Base-by-base conservation (phyloP, 2,888 invertebrate genomes). In the Temnothorax ravouxi region DNA sequence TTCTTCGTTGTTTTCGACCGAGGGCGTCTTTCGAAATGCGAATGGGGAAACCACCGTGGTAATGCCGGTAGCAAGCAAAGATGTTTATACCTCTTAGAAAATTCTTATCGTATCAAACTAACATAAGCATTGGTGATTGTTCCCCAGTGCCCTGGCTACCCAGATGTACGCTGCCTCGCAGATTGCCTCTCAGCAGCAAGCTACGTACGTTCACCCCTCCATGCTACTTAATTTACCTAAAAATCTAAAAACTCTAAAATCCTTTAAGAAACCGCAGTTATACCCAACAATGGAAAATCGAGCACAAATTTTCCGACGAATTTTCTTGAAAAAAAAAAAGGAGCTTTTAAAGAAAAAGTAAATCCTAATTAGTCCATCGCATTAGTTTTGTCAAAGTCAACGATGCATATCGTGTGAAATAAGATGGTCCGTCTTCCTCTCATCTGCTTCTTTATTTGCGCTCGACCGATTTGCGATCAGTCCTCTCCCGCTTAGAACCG, bases 61-160 rank as follows among this genome's bases (percentile, higher is more conserved):
- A 83, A 85, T 47, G 83, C 75, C 84, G 84, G 84, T 85, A 85
- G 84, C 87, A 84, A 83, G 81, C 83, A 61, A 82, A 84, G 84
- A 64, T 81, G 80, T 87, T 89, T 88, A 85, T 83, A 84, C 61
- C 86, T 79, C 86, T 89, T 91, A 90, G 91, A 86, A 66, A 76
- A 90, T 90, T 91, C 88, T 91, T 92, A 93, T 92, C 91, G 92
- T 93, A 92, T 94, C 92, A 92, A 92, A 95, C 94, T 95, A 95
- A 95, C 92, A 94, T 93, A 94, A 94, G 94, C 95, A 94, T 95
- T 95, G 95, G 95, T 95, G 95, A 95, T 95, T 94, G 94, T 95
- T 97, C 96, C 97, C 97, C 97, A 98, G 98, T 98, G 98, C 98
- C 97, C 98, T 98, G 97, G 98, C 98, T 97, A 97, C 98, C 96